These are phyloP conservation scores for Metaphire vulgaris DNA, from an alignment of 1,140 invertebrate species.

Conservation along the genomic window DNA sequence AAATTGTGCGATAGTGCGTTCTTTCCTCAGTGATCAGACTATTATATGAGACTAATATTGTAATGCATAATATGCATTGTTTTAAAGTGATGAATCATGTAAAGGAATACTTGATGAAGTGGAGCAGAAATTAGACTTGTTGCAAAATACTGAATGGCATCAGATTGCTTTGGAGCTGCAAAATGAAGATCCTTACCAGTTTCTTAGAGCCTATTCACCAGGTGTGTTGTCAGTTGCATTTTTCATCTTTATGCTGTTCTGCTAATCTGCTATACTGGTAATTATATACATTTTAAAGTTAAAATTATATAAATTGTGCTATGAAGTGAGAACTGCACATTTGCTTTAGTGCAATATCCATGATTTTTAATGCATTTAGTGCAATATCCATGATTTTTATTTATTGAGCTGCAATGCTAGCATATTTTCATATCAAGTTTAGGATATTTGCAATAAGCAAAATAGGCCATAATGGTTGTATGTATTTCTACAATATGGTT, in stretches of 20 bases:
- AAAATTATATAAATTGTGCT: neutral
- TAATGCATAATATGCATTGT: too few species aligned
- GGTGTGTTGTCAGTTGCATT: constrained; percentile 35
- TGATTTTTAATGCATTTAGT: neutral
- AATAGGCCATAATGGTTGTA: too few species aligned
- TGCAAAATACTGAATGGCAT: constrained; percentile 39
- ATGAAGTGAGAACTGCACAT: too few species aligned
- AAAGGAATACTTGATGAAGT: neutral
- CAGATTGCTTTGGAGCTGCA: constrained; percentile 61
- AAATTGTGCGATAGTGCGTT: too few species aligned
- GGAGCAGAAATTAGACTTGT: constrained; percentile 34
- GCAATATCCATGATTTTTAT: neutral
- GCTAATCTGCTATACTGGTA: neutral
- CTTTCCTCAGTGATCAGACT: too few species aligned
- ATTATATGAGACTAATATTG: too few species aligned
- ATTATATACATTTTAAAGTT: neutral
- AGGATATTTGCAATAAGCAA: too few species aligned
- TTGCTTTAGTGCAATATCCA: neutral
- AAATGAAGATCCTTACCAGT: constrained; percentile 64
- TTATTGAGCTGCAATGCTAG: too few species aligned
- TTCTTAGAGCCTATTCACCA: constrained; percentile 64
- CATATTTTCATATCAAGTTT: too few species aligned
- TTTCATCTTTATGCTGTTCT: neutral
- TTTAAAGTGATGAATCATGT: neutral
- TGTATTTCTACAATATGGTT: too few species aligned